A percentile compares a stretch with the other conserved stretches of the same genome.
These are phyloP conservation scores for Ceramica pisi DNA, from an alignment of 2,888 invertebrate genomes.

Conservation along the genomic window DNA sequence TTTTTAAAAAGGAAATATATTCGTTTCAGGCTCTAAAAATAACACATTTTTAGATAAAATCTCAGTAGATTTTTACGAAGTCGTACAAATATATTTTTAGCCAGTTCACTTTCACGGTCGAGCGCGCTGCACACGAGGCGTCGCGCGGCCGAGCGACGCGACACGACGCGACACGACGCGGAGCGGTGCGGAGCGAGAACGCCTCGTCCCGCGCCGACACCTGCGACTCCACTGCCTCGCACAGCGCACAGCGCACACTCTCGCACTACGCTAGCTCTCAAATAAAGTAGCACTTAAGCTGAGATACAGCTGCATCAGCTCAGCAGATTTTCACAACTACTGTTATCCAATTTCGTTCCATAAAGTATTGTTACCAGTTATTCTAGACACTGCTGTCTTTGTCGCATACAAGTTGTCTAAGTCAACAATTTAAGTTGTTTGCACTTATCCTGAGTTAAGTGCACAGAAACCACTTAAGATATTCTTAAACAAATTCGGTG, in stretches of 20 bases:
- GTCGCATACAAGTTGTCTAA: conserved; percentile 12
- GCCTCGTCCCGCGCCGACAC: conserved; percentile 7
- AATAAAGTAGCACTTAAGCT: conserved; percentile 35
- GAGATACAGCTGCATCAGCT: conserved; percentile 39
- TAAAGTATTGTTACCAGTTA: conserved; percentile 25
- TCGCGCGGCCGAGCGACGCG: background rate
- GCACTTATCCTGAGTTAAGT: conserved; percentile 37
- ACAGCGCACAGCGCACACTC: background rate
- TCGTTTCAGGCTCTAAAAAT: conserved; percentile 3
- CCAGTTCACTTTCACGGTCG: conserved; percentile 45
- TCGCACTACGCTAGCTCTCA: conserved; percentile 24
- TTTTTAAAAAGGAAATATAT: background rate
- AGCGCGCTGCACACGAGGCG: conserved; percentile 12
- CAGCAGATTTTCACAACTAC: conserved; percentile 29
- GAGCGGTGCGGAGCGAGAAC: conserved; percentile 1
- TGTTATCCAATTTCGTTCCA: conserved; percentile 25
- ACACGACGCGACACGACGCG: conserved; percentile 12
- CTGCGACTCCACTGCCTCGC: conserved; percentile 28
- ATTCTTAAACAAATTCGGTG: conserved; percentile 46
- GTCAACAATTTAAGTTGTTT: conserved; percentile 27
- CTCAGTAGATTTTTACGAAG: conserved; percentile 5
- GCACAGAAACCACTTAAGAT: conserved; percentile 45
- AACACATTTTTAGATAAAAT: background rate
- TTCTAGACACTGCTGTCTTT: background rate
- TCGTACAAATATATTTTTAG: conserved; percentile 28